A percentile compares a stretch with the other conserved stretches of the same genome.
Conservation (phyloP, 37 sponge, comb jelly and placozoan genomes). For the Halisarca cf. caerulea region DNA sequence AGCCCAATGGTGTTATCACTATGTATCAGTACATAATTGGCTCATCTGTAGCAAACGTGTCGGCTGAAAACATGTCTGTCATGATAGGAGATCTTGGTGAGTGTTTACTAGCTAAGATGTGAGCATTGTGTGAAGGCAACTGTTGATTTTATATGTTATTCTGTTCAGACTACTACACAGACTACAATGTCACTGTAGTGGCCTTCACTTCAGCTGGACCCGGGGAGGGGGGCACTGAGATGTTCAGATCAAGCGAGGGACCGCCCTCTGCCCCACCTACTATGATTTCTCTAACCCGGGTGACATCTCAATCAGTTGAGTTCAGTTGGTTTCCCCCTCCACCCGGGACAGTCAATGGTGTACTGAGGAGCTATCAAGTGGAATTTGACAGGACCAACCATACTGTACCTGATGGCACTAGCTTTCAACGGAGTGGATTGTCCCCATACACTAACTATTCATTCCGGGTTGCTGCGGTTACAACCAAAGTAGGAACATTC, state of each 20-base stretch:
- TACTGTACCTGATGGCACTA: too few species aligned
- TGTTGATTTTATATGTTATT: too few species aligned
- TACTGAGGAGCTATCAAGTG: not conserved
- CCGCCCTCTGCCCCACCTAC: conserved; percentile 11
- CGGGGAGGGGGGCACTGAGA: not conserved
- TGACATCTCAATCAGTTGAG: too few species aligned
- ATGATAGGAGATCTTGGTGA: too few species aligned
- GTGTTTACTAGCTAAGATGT: too few species aligned
- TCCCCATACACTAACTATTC: conserved; percentile 5
- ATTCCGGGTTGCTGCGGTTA: conserved; percentile 10
- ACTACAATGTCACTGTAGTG: not conserved
- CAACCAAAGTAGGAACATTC: not conserved
- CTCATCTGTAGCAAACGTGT: too few species aligned
- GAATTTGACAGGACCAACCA: not conserved
- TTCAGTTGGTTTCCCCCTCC: conserved; percentile 15
- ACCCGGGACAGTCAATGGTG: not conserved
- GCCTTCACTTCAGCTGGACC: not conserved
- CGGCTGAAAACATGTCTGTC: too few species aligned
- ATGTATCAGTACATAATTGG: not conserved
- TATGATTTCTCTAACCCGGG: not conserved
- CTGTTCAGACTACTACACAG: conserved; percentile 2
- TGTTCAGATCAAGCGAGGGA: not conserved
- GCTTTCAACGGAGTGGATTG: not conserved
- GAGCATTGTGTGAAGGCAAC: too few species aligned
- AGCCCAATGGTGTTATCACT: conserved; percentile 52